phyloP scores from a whole-genome alignment of 2,113 vertebrate genomes.

The Psephotus haematonotus region DNA sequence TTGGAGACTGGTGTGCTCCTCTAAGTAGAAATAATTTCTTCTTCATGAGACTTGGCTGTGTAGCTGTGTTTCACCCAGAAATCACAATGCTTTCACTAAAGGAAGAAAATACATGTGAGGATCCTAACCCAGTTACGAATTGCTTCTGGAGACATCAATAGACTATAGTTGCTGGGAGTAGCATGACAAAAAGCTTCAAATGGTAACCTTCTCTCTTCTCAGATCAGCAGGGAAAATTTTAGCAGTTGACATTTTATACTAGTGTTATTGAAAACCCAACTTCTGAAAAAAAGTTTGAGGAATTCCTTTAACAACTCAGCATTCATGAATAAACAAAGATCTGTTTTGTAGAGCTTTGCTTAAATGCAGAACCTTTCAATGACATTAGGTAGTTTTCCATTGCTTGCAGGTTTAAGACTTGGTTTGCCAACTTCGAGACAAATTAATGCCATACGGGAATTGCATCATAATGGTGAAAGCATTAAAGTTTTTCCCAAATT shows the following conservation, averaged over 20 bases:
- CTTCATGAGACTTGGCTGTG: background rate
- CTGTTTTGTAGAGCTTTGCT: background rate
- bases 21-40: background rate
- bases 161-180: background rate
- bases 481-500: background rate
- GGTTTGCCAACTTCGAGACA: background rate
- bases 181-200: background rate
- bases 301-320: background rate
- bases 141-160: background rate
- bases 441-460: background rate
- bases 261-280: background rate
- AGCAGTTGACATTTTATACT: background rate
- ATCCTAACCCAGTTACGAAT: background rate
- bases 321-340: background rate
- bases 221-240: background rate
- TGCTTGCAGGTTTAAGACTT: background rate
- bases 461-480: background rate
- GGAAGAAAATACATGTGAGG: background rate
- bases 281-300: background rate
- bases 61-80: background rate
- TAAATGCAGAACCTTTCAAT: background rate
- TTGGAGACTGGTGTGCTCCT: background rate
- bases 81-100: background rate
- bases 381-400: background rate
- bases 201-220: background rate